A percentile compares a stretch with the other conserved stretches of the same genome.
These are phyloP conservation scores for Lithodes maja DNA, from an alignment of 2,888 invertebrate genomes.

Conservation along the genomic window DNA sequence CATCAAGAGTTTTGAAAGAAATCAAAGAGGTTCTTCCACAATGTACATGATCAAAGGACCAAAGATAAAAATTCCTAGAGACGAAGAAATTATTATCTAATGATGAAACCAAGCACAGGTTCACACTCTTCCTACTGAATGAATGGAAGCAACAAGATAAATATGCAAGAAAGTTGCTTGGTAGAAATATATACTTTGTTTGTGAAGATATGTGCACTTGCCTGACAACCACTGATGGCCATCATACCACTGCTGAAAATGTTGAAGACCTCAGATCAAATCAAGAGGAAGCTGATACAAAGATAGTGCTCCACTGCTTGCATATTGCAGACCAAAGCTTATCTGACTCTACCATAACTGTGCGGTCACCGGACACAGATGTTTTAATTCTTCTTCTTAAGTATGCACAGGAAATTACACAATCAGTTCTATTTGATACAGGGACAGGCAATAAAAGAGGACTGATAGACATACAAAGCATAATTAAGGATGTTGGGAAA, in stretches of 20 bases:
- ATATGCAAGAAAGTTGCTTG: background rate
- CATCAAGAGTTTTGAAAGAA: background rate
- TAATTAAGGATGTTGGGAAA: too few relatives aligned
- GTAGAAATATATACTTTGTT: background rate
- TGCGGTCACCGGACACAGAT: background rate
- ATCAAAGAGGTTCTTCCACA: background rate
- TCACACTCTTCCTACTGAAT: background rate
- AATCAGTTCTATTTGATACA: too few relatives aligned
- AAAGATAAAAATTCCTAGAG: background rate
- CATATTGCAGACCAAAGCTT: background rate
- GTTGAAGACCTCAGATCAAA: background rate
- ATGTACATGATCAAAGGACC: background rate
- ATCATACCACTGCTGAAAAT: background rate
- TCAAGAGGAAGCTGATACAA: background rate
- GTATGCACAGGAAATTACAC: too few relatives aligned
- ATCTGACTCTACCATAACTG: background rate
- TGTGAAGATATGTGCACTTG: background rate
- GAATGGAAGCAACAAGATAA: background rate
- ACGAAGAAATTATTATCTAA: background rate
- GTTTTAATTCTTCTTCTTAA: background rate
- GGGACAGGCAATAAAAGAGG: too few relatives aligned
- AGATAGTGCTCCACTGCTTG: background rate
- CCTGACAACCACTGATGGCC: background rate
- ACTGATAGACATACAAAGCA: too few relatives aligned
- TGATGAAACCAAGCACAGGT: background rate